Evolutionary conservation across 2,113 vertebrate genomes (phyloP).

Genomic region (Calcarius ornatus): DNA sequence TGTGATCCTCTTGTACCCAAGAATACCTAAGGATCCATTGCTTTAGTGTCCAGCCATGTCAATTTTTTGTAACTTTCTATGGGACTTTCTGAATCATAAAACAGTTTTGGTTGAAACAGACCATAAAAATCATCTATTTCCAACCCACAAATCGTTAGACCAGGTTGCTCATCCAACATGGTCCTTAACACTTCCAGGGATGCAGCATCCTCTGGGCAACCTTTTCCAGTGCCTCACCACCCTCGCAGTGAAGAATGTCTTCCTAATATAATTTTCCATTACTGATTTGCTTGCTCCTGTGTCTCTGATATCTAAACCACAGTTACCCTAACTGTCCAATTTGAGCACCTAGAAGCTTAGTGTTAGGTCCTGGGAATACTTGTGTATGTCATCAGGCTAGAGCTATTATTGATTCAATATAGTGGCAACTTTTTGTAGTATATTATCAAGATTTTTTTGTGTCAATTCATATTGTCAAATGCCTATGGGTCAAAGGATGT

Average conservation of each 20-base stretch:
- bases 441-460: not conserved
- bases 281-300: not conserved
- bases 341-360: not conserved
- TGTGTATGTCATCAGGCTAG: not conserved
- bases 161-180: not conserved
- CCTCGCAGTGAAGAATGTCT: not conserved
- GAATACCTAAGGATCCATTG: not conserved
- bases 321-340: not conserved
- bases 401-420: not conserved
- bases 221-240: not conserved
- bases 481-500: not conserved
- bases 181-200: not conserved
- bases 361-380: not conserved
- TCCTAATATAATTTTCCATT: not conserved
- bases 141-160: not conserved
- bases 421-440: not conserved
- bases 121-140: not conserved
- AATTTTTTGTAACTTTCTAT: not conserved
- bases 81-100: not conserved
- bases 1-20: rapidly evolving
- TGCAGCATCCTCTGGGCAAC: not conserved
- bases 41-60: not conserved
- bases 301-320: not conserved
- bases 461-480: not conserved
- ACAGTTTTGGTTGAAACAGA: not conserved